A percentile compares a stretch with the other conserved stretches of the same genome.
These are phyloP conservation scores for Amia ocellicauda DNA, from an alignment of 2,113 vertebrate species.

Conservation along the genomic window DNA sequence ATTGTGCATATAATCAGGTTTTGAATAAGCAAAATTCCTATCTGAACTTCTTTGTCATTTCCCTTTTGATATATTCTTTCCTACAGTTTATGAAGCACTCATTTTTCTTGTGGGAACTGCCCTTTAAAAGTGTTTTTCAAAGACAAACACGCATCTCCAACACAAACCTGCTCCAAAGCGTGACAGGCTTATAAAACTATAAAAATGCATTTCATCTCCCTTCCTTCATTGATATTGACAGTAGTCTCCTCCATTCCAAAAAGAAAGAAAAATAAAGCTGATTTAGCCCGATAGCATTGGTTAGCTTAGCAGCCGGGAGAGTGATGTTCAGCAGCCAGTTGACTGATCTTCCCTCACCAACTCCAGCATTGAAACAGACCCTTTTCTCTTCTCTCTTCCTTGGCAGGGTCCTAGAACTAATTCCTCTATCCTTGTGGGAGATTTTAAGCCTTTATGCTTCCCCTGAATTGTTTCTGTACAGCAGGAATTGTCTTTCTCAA, in stretches of 20 bases:
- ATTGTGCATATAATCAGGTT: too few relatives aligned
- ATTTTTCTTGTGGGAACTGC: neutral
- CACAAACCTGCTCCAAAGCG: constrained; percentile 31
- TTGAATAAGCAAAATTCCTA: too few relatives aligned
- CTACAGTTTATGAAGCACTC: too few relatives aligned
- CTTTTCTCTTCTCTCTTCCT: constrained; percentile 3
- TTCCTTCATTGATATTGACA: constrained; percentile 29
- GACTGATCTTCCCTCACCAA: neutral
- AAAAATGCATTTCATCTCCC: constrained; percentile 26
- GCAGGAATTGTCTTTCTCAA: neutral
- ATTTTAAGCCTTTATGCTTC: constrained; percentile 6
- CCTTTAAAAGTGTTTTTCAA: constrained; percentile 3
- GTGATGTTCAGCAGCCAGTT: constrained; percentile 19
- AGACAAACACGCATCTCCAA: neutral
- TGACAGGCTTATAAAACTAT: constrained; percentile 47
- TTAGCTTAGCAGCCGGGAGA: constrained; percentile 23
- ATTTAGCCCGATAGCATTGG: too few relatives aligned
- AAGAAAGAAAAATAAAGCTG: too few relatives aligned
- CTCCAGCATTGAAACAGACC: neutral
- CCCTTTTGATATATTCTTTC: too few relatives aligned
- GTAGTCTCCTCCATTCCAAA: neutral
- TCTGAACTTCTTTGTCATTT: too few relatives aligned
- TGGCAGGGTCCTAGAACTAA: neutral
- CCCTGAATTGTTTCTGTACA: neutral
- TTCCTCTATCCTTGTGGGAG: neutral